phyloP scores from a whole-genome alignment of 2,113 vertebrate genomes.

The Caretta caretta region DNA sequence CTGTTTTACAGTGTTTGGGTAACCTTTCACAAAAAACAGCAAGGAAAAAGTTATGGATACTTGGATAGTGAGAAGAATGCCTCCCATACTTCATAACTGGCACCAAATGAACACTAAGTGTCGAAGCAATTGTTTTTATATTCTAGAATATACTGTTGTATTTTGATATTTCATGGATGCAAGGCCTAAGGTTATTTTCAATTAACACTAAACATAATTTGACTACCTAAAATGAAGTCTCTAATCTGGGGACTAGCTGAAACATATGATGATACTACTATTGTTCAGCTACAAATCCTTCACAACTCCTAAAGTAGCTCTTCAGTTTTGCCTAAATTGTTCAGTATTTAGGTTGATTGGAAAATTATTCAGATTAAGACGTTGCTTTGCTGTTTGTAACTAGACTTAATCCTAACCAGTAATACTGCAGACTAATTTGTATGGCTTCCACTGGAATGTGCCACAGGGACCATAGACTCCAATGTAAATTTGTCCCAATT shows the following conservation, averaged over 20 bases:
- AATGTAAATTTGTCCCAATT: not conserved
- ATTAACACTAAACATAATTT: too few relatives aligned
- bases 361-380: not conserved
- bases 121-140: not conserved
- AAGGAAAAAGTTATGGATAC: not conserved
- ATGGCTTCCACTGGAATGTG: not conserved
- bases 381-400: not conserved
- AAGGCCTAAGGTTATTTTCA: too few relatives aligned
- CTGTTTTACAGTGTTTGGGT: not conserved
- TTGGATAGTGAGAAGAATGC: not conserved
- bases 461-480: not conserved
- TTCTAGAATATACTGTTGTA: not conserved
- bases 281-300: not conserved
- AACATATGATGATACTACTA: not conserved
- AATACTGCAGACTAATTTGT: not conserved
- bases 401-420: not conserved
- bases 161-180: not conserved
- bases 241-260: too few relatives aligned
- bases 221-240: too few relatives aligned
- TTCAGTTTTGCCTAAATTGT: not conserved
- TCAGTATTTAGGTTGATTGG: not conserved
- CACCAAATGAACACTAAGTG: not conserved
- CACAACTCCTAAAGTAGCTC: not conserved
- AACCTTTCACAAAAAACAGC: not conserved
- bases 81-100: not conserved